Evolutionary conservation across 1,140 invertebrate species (phyloP), one percentile per base, ranked within the genome.

Genomic region (Nebria ingens): DNA sequence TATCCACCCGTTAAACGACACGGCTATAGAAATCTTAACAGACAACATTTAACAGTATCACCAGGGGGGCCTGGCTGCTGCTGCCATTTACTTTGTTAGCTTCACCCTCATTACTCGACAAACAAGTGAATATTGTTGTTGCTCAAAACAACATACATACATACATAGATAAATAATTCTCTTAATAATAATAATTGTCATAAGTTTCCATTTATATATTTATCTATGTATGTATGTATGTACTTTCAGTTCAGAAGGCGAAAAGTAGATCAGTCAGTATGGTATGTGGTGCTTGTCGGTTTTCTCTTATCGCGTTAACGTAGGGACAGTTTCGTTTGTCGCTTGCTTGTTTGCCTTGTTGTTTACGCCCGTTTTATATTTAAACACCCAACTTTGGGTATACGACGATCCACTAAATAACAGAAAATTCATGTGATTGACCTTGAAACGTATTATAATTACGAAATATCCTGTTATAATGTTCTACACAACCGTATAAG

Each of bases 381-480:
- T n/a, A 34, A 34, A 6, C 25, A 6, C 6, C 25, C 25, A 9
- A 34, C 6, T n/a, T 34, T 34, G 25, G n/a, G n/a, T 34, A 34
- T 34, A 9, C 25, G 6, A 34, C 6, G n/a, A 9, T 34, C 25
- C 25, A 34, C n/a, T 34, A n/a, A 34, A 34, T 34, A 34, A 6
- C n/a, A 9, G n/a, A 34, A 34, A 34, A 34, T 34, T 9, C n/a
- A 34, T 34, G 25, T 9, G 6, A 11, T 45, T 45, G 40, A 45
- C 40, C 40, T 45, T 45, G 40, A 45, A 45, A 45, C 25, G 6
- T n/a, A n/a, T n/a, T 11, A 17, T 45, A 45, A 45, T 45, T 45
- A 45, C 40, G 40, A 45, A 45, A 45, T 34, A 34, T 34, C 25
- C 25, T 34, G 25, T 34, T 34, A 34, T 34, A 34, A n/a, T n/a